Base-by-base conservation (phyloP, 2,888 invertebrate genomes). In the Phalangium opilio region DNA sequence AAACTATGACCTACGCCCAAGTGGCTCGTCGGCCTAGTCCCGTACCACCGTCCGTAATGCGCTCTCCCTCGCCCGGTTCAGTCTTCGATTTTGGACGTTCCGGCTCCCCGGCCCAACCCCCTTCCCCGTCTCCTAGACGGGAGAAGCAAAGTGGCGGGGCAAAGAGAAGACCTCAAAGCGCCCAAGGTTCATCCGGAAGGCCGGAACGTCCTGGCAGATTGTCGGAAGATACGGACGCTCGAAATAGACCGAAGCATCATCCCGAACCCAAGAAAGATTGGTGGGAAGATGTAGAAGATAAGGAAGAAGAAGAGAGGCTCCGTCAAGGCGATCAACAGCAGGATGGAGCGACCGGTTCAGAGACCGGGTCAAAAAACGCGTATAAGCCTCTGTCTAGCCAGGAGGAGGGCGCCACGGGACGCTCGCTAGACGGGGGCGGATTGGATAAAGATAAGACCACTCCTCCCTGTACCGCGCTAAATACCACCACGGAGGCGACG, bases 341-440 rank as follows among this genome's bases (percentile, higher is more conserved):
- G 44, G 48, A 48, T 7, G 42, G 49, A 49, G 33, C 10, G 32
- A 17, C 49, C 21, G 49, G 44, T 27, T 14, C 14, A 12, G 44
- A 47, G 49, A 38, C 38, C 38, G 38, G 49, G 45, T 49, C 47
- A 53, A 53, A 53, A 53, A 53, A 53, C 53, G 49, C 45, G 53
- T 47, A 33, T 53, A 53, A 41, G 53, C 53, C 53, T 53, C 53
- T 53, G 50, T 49, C 49, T 50, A 49, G 50, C 47, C 36, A 15
- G 40, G 52, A 14, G 52, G 52, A 52, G 52, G 50, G 47, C 48
- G 50, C 33, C 11, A 20, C n/a, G 15, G 36, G 46, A 35, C 47
- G 49, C 33, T 48, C 46, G 48, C 48, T 52, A 50, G 49, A 48
- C 42, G 50, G 52, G 42, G 52, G 52, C 52, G 43, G 18, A 38